Conservation (phyloP, 2,797 vertebrate genomes). For the Setipinna tenuifilis region DNA sequence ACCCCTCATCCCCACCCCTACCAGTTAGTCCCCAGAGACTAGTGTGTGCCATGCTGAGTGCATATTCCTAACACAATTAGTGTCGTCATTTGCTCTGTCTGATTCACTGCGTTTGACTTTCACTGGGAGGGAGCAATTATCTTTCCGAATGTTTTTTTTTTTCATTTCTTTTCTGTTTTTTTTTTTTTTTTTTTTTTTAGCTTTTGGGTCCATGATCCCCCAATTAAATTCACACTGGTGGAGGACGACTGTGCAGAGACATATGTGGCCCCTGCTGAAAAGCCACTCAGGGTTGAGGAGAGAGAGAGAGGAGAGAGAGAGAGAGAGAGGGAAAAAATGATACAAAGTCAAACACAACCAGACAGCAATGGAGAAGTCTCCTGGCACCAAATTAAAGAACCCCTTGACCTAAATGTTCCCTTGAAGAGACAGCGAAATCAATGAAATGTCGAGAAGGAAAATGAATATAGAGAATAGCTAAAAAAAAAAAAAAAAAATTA, state of each 20-base stretch:
- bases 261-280: not conserved
- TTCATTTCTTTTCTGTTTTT: no score
- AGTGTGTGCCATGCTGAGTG: not conserved
- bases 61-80: conserved; percentile 17
- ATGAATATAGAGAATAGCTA: not conserved
- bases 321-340: not conserved
- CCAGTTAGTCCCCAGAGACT: not conserved
- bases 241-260: not conserved
- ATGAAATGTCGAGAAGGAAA: not conserved
- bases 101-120: conserved; percentile 13
- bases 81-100: conserved; percentile 15
- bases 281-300: not conserved
- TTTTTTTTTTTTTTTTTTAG: not conserved
- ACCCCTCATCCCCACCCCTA: not conserved
- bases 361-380: not conserved
- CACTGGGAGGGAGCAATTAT: conserved; percentile 8
- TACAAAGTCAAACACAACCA: not conserved
- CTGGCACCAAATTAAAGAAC: conserved; percentile 19
- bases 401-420: conserved; percentile 18
- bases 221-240: conserved; percentile 5
- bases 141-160: not conserved
- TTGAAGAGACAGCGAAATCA: not conserved
- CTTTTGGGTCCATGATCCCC: conserved; percentile 2
- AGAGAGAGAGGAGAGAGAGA: no score
- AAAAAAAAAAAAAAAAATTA: not conserved